These are phyloP conservation scores for Leuciscus waleckii DNA, from an alignment of 2,797 vertebrate genomes.

Conservation along the genomic window DNA sequence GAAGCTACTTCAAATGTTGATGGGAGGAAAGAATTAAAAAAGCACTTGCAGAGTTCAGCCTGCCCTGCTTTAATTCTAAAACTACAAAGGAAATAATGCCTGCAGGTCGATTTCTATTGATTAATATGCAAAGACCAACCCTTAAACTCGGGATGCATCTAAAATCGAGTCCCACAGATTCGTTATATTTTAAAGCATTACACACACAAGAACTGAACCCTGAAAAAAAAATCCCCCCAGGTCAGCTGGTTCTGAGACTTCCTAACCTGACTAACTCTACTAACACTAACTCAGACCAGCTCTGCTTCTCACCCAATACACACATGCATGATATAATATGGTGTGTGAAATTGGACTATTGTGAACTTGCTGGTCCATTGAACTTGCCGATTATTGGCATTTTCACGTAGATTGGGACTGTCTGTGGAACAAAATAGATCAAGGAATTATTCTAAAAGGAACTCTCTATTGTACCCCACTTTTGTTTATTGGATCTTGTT, in stretches of 20 bases:
- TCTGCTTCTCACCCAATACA: no score
- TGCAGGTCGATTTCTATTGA: background rate
- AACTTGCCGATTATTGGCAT: background rate
- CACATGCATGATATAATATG: no score
- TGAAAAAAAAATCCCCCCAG: no score
- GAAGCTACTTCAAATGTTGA: constrained; percentile 63
- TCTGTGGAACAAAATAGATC: background rate
- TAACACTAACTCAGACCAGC: background rate
- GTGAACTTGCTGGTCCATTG: no score
- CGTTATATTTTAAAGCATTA: background rate
- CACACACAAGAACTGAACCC: background rate
- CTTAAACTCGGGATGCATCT: background rate
- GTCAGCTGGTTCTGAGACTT: background rate
- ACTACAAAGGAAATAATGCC: background rate
- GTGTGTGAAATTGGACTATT: no score
- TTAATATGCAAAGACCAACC: background rate
- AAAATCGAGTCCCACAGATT: background rate
- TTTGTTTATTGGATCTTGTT: background rate
- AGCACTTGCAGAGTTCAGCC: background rate
- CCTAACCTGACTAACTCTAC: background rate
- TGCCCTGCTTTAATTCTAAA: background rate
- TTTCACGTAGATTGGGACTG: background rate
- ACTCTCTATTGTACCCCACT: background rate
- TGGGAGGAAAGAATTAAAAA: background rate
- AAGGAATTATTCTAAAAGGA: background rate